Evolutionary conservation across 37 sponge, comb jelly and placozoan genomes (phyloP).

Genomic region (Aplysina aerophoba): DNA sequence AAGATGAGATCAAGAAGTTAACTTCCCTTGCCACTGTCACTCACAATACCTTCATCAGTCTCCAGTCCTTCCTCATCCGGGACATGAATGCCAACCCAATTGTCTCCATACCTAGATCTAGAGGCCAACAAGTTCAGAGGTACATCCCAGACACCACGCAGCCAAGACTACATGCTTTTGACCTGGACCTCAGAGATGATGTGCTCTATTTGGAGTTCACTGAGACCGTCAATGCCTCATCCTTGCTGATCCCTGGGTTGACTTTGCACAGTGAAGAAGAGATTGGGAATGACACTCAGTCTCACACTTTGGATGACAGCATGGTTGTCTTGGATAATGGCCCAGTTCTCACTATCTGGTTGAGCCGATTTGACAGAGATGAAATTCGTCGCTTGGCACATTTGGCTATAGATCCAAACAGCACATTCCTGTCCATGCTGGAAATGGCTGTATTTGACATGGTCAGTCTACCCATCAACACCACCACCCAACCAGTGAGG

Average conservation of each 20-base stretch:
- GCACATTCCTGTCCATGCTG: conserved; percentile 55
- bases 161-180: conserved; percentile 60
- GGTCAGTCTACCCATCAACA: conserved; percentile 41
- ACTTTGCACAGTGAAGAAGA: conserved; percentile 58
- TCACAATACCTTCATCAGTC: conserved; percentile 68
- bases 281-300: conserved; percentile 42
- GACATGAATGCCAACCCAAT: conserved; percentile 85
- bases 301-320: conserved; percentile 70
- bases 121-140: conserved; percentile 35
- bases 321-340: conserved; percentile 8
- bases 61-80: conserved; percentile 46
- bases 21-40: conserved; percentile 57
- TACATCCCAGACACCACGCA: conserved; percentile 70
- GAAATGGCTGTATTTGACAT: conserved; percentile 63
- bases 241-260: conserved; percentile 59
- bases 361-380: conserved; percentile 74
- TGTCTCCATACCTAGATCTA: conserved; percentile 17
- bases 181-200: conserved; percentile 67
- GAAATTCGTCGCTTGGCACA: conserved; percentile 48
- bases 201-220: conserved; percentile 62
- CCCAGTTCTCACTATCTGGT: conserved; percentile 52
- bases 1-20: conserved; percentile 81
- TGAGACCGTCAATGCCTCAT: conserved; percentile 78
- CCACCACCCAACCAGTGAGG: conserved; percentile 45
- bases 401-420: conserved; percentile 44